Percentiles rank a stretch among this genome's conserved stretches.
Evolutionary conservation across 1,140 invertebrate species (phyloP).

Genomic region (Drosophila chauvacae): DNA sequence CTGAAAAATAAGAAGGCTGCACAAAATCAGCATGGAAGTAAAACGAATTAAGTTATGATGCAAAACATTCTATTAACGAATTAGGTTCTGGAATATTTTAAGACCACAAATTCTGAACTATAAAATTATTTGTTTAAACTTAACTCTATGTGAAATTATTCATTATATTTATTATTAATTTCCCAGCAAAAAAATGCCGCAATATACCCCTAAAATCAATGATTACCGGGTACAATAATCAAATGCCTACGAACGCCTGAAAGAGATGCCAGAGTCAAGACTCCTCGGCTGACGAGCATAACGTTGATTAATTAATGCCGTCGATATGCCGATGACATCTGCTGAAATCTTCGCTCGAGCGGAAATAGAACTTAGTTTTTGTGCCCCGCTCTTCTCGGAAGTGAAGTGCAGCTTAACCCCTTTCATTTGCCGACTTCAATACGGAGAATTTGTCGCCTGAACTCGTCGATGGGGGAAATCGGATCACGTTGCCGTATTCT

Average conservation of each 20-base stretch:
- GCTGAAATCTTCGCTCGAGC: conserved; percentile 11
- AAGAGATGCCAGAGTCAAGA: not conserved
- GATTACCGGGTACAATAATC: not conserved
- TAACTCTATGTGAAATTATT: too few relatives aligned
- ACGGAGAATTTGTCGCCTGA: conserved; percentile 6
- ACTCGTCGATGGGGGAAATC: conserved; percentile 21
- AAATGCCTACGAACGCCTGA: conserved; percentile 33
- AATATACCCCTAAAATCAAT: not conserved
- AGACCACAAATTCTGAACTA: not conserved
- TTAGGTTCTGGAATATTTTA: not conserved
- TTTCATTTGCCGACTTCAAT: conserved; percentile 14
- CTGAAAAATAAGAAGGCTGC: not conserved
- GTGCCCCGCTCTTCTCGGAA: conserved; percentile 1
- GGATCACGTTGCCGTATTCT: conserved; percentile 4
- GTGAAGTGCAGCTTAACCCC: conserved; percentile 39
- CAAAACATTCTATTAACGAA: not conserved
- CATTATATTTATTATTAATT: not conserved
- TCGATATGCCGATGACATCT: conserved; percentile 42
- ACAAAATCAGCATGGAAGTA: not conserved
- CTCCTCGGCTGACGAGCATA: conserved; percentile 31
- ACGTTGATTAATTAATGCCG: conserved; percentile 70
- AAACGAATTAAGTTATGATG: not conserved
- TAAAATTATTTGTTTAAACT: not conserved
- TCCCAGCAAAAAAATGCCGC: rapidly evolving
- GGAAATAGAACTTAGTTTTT: conserved; percentile 31